These are phyloP conservation scores for Homarus gammarus DNA, from an alignment of 2,888 invertebrate species.

Conservation along the genomic window DNA sequence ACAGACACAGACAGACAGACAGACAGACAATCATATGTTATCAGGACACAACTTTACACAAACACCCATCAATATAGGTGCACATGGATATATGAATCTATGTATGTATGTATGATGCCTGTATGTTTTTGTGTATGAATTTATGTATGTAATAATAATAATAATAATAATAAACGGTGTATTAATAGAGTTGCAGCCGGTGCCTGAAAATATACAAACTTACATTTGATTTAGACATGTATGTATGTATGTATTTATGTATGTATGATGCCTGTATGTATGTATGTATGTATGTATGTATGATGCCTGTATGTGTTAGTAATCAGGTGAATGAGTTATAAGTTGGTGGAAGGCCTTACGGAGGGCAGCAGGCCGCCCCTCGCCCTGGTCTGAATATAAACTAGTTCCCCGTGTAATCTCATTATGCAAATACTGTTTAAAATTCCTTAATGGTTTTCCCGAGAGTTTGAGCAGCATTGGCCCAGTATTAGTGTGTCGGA, in stretches of 20 bases:
- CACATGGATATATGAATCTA: conserved; percentile 10
- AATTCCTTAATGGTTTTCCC: neutral
- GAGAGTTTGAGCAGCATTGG: neutral
- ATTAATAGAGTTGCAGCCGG: too few species aligned
- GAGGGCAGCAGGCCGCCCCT: too few species aligned
- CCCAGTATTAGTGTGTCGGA: neutral
- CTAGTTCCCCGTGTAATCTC: neutral
- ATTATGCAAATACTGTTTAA: conserved; percentile 1
- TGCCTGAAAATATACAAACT: too few species aligned
- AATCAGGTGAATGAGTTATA: too few species aligned
- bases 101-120: neutral
- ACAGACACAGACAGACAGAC: too few species aligned
- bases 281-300: neutral
- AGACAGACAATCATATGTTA: neutral
- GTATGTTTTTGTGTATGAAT: conserved; percentile 15
- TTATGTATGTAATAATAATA: conserved; percentile 43
- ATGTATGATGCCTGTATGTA: neutral
- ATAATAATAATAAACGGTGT: too few species aligned
- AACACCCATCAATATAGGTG: neutral
- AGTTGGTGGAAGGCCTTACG: too few species aligned
- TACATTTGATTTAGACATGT: conserved; percentile 17
- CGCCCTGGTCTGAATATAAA: too few species aligned
- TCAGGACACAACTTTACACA: neutral
- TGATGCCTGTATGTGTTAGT: too few species aligned
- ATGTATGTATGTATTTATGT: conserved; percentile 6